phyloP scores from a whole-genome alignment of 1,140 invertebrate genomes.

The Lineus longissimus region DNA sequence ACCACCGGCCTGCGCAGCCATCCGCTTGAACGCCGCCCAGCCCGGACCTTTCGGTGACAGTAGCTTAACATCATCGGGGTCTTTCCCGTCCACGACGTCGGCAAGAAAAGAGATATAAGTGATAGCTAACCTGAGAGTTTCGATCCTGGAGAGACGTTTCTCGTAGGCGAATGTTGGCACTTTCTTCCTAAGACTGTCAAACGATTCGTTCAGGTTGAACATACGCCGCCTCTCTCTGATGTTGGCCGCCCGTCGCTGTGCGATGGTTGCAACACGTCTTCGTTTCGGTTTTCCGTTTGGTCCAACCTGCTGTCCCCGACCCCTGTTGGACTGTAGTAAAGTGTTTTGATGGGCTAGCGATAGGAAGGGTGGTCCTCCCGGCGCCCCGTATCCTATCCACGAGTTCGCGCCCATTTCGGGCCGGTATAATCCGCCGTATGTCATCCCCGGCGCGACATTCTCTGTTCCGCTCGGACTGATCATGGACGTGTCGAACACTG shows the following conservation, averaged over 20 bases:
- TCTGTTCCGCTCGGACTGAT: no score
- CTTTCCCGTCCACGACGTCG: constrained; percentile 65
- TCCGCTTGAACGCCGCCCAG: constrained; percentile 1
- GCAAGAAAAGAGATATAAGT: constrained; percentile 98
- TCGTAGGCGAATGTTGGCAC: constrained; percentile 98
- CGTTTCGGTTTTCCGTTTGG: constrained; percentile 19
- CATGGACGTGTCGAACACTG: no score
- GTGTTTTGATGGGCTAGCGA: no score
- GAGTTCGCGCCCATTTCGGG: no score
- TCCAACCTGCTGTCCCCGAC: no score
- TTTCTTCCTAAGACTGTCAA: constrained; percentile 61
- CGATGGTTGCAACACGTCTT: constrained; percentile 31
- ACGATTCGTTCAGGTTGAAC: constrained; percentile 97
- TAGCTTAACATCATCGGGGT: constrained; percentile 18
- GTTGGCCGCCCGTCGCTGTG: constrained; percentile 42
- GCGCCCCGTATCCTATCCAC: no score
- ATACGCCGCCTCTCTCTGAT: constrained; percentile 82
- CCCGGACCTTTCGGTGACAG: neutral
- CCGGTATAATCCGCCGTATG: no score
- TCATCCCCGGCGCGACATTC: no score
- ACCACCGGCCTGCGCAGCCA: neutral
- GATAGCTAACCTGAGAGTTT: constrained; percentile 91
- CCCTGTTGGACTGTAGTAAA: no score
- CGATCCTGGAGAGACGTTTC: constrained; percentile 93
- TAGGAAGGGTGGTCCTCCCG: no score